These are phyloP conservation scores for Orius insidiosus DNA, from an alignment of 1,140 invertebrate genomes.

Conservation along the genomic window DNA sequence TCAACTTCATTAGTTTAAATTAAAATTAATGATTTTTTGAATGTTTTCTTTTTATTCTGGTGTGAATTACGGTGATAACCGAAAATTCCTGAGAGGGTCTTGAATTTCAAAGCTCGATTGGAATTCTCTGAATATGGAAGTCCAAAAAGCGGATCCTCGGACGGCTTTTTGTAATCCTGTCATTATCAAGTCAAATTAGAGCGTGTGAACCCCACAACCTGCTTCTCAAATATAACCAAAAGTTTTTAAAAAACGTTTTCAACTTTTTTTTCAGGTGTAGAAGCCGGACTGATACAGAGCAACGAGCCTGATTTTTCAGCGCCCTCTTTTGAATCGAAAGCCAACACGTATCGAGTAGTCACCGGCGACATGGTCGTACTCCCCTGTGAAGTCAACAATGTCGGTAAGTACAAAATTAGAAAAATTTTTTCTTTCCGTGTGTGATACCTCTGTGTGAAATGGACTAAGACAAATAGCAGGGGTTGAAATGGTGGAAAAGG, in stretches of 20 bases:
- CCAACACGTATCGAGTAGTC: constrained; percentile 24
- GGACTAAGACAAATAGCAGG: no score
- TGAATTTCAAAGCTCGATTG: background rate
- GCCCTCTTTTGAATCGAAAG: constrained; percentile 34
- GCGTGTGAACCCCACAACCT: background rate
- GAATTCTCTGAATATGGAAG: background rate
- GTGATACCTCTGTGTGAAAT: no score
- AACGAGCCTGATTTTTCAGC: constrained; percentile 3
- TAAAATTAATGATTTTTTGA: no score
- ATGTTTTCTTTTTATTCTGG: no score
- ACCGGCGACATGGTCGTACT: constrained; percentile 26
- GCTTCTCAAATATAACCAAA: background rate
- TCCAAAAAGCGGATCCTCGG: background rate
- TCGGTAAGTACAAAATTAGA: constrained; percentile 23
- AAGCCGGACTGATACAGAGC: constrained; percentile 1
- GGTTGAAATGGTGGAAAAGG: no score
- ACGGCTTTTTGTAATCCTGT: constrained; percentile 1
- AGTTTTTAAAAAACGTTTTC: background rate
- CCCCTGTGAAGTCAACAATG: constrained; percentile 27
- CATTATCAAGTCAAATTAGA: background rate
- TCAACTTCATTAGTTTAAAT: no score
- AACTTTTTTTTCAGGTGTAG: constrained; percentile 3
- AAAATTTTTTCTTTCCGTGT: background rate
- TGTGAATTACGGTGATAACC: no score
- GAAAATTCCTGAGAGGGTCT: no score